Base-by-base conservation (phyloP, 2,797 vertebrate genomes). In the Choloepus didactylus region DNA sequence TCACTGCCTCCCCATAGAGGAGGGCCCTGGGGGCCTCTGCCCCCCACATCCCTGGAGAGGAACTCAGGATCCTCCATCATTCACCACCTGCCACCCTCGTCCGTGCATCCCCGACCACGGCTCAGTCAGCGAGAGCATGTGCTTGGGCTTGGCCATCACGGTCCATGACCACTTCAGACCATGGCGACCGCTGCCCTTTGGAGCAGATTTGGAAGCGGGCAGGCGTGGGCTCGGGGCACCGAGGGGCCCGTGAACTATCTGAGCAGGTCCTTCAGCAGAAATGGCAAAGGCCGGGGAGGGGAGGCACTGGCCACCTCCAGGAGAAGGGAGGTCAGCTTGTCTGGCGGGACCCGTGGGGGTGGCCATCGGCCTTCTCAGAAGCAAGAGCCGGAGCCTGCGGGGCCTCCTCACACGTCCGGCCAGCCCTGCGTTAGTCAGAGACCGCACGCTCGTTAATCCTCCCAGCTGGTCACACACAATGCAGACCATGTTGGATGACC, bases 1-100 rank as follows among this genome's bases (percentile, higher is more conserved):
- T 38, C 75, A 1, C 1, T 8, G 72, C 23, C 49, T 60, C 56
- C 56, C 18, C 10, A 16, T 41, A 1, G 11, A 21, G 41, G 41
- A 9, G 25, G 23, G 27, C 8, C 41, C 49, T 2, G 2, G 25
- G 23, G 15, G 10, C 5, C 11, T 25, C 80, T 66, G 56, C 6
- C 5, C 56, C 12, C 31, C 1, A 0, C 11, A 27, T 4, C 15
- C 11, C 64, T 18, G 29, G 7, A 9, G 9, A 7, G 1, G 23
- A 29, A 3, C 4, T 3, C 3, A 14, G 44, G 6, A 1, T 23
- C 69, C 35, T 1, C 3, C 3, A 5, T 8, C 35, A 2, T 1
- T 2, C 1, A 3, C 18, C 38, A 1, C 19, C 16, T 0, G 2
- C 21, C 6, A 25, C 5, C 4, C 2, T 2, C 4, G 15, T 21